phyloP scores from a whole-genome alignment of 2,797 vertebrate genomes.

The Falco naumanni region DNA sequence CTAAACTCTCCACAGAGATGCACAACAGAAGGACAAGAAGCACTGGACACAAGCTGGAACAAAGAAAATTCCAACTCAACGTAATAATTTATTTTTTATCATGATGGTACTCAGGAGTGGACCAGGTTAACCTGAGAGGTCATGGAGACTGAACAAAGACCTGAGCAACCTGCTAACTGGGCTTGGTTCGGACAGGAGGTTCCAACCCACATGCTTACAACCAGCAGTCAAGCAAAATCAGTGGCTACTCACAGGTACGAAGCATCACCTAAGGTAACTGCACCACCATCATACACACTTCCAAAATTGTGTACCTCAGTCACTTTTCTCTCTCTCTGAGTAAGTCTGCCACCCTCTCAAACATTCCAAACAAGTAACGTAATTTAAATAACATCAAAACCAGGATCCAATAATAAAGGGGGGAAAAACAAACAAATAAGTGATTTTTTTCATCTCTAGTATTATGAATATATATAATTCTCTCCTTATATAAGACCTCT shows the following conservation, averaged over 20 bases:
- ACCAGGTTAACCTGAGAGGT: background rate
- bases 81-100: background rate
- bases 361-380: background rate
- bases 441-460: background rate
- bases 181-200: background rate
- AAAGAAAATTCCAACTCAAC: background rate
- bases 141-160: background rate
- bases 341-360: background rate
- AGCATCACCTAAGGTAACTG: background rate
- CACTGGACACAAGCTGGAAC: background rate
- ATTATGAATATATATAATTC: background rate
- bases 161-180: background rate
- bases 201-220: background rate
- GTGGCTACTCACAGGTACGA: background rate
- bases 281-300: background rate
- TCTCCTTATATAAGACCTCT: background rate
- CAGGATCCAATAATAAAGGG: background rate
- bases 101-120: background rate
- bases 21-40: background rate
- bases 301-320: background rate
- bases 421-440: background rate
- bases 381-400: background rate
- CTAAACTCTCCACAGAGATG: background rate
- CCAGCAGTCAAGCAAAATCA: background rate
- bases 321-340: background rate